Conservation (phyloP, 2,113 vertebrate genomes). For the Pica pica region DNA sequence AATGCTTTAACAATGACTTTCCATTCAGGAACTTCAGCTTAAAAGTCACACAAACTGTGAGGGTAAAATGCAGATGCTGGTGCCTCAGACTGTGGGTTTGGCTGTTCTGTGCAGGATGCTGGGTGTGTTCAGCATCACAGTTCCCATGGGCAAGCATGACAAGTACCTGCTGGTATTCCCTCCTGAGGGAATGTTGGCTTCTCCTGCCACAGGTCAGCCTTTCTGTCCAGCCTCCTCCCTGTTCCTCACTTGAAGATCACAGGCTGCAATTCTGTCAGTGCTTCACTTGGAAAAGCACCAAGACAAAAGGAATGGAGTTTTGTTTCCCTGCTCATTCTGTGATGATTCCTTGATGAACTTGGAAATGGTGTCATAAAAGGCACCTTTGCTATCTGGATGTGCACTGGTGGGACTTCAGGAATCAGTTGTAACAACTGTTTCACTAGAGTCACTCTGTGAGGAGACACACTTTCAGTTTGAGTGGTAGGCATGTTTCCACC, state of each 20-base stretch:
- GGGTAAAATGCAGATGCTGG: not conserved
- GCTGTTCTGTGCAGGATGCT: not conserved
- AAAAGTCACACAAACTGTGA: not conserved
- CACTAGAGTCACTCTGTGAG: not conserved
- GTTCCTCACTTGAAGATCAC: not conserved
- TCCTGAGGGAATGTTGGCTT: not conserved
- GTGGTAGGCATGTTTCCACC: not conserved
- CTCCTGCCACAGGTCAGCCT: not conserved
- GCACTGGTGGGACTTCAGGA: not conserved
- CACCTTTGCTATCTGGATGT: not conserved
- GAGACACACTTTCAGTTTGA: not conserved
- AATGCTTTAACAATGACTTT: not conserved
- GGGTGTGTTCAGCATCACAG: not conserved
- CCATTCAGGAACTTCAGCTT: not conserved
- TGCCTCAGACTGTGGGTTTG: not conserved
- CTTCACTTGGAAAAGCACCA: not conserved
- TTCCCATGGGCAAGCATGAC: rapidly evolving
- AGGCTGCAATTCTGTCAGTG: not conserved
- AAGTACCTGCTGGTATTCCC: too few relatives aligned
- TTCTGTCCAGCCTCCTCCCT: not conserved
- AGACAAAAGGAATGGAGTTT: not conserved
- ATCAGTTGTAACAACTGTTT: not conserved
- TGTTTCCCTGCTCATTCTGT: not conserved
- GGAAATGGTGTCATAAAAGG: not conserved
- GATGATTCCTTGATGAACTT: not conserved